Evolutionary conservation across 1,140 invertebrate species (phyloP).

Genomic region (Brachionus paranguensis): DNA sequence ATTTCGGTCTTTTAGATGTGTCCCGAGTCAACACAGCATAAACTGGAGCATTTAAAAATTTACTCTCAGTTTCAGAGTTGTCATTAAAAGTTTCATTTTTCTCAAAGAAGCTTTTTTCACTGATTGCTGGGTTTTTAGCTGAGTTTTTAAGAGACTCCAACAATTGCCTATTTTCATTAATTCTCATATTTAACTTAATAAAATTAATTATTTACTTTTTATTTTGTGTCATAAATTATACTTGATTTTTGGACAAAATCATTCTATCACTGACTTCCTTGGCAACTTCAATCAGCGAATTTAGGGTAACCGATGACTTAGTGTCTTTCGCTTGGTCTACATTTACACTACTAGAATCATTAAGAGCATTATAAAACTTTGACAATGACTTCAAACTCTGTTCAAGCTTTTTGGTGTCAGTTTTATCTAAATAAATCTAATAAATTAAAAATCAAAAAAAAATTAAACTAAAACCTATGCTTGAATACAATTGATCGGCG

Average conservation of each 20-base stretch:
- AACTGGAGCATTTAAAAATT: background rate
- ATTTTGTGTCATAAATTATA: background rate
- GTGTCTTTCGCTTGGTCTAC: background rate
- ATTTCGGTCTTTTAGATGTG: conserved; percentile 12
- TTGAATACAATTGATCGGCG: conserved; percentile 5
- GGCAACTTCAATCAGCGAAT: conserved; percentile 4
- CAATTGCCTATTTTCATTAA: conserved; percentile 16
- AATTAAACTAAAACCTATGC: background rate
- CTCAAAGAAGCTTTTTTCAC: background rate
- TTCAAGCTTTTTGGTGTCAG: background rate
- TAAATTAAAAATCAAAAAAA: background rate
- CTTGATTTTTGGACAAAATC: conserved; percentile 32
- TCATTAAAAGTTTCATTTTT: background rate
- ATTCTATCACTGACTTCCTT: conserved; percentile 31
- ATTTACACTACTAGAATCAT: background rate
- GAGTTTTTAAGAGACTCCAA: conserved; percentile 13
- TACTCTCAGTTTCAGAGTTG: background rate
- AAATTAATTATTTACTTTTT: background rate
- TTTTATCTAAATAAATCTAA: background rate
- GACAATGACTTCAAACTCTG: conserved; percentile 9
- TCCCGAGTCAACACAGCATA: background rate
- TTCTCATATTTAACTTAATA: background rate
- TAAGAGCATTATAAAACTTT: conserved; percentile 29
- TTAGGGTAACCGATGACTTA: background rate
- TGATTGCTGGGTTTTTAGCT: background rate